Conservation (phyloP, 2,797 vertebrate genomes). For the Phaenicophaeus curvirostris region DNA sequence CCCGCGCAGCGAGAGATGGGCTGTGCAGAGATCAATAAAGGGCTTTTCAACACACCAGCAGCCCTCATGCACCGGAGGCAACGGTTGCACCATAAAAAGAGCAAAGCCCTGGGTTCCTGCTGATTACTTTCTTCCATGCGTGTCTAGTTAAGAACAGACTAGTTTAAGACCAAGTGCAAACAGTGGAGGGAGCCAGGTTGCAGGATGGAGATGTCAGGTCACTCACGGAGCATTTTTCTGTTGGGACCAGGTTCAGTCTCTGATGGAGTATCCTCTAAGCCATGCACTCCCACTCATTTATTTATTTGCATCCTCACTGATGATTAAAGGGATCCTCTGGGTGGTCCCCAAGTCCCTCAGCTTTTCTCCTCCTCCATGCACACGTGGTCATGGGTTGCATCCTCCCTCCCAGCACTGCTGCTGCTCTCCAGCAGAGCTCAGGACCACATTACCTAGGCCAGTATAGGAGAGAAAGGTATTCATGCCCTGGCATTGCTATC, state of each 20-base stretch:
- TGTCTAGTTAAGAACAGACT: background rate
- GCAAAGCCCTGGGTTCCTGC: background rate
- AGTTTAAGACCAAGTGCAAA: accelerated
- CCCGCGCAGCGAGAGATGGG: background rate
- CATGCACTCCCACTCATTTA: accelerated
- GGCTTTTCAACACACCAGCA: background rate
- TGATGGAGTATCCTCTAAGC: background rate
- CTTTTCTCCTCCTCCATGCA: background rate
- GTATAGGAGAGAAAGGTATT: background rate
- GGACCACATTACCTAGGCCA: accelerated
- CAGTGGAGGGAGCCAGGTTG: background rate
- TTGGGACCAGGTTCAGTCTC: background rate
- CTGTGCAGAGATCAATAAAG: background rate
- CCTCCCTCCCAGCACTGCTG: background rate
- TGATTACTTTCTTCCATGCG: background rate
- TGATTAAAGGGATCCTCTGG: background rate
- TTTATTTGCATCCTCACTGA: background rate
- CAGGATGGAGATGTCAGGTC: background rate
- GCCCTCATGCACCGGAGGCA: background rate
- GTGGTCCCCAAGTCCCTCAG: background rate
- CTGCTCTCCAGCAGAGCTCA: background rate
- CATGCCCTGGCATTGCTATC: background rate
- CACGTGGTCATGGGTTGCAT: accelerated
- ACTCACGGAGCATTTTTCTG: accelerated
- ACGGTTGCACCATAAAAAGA: background rate